Base-by-base conservation (phyloP, 2,113 vertebrate species). In the Todiramphus saurophagus region DNA sequence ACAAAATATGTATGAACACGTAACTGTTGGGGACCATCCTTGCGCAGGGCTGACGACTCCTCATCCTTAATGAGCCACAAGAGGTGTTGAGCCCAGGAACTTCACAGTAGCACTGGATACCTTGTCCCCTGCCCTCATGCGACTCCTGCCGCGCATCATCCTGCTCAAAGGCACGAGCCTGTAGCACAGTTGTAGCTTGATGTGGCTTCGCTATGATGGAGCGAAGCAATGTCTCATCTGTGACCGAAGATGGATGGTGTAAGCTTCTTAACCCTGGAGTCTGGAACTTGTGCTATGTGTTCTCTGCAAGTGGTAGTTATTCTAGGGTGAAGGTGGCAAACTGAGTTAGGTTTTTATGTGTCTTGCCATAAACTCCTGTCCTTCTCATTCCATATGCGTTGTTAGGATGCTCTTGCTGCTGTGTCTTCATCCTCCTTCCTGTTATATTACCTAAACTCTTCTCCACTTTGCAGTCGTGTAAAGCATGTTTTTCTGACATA, bases 321-420 rank as follows among this genome's bases (percentile, higher is more conserved):
- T 83, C 7, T 11, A 59, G 46, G 23, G 11, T 30, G 62, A 68
- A 73, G 24, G 5, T 63, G 46, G 27, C 18, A 64, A 66, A 48
- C 6, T 43, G 46, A 53, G 16, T 80, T 53, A 39, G 20, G 13
- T 11, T 85, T 81, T 84, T 46, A 4, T 23, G 39, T 70, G 11
- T 67, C 33, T 68, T 72, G 39, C 11, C 8, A 4, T 82, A 46
- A 82, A 55, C 7, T 7, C 18, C 14, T 20, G 5, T 46, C 28
- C 3, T 56, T 7, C 39, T 59, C 3, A 0, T 9, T 90, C 31
- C 6, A 0, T 1, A 5, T 35, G 17, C 2, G 0, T 5, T 31
- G 48, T 39, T 35, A 63, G 27, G 17, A 35, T 9, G 11, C 2
- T 68, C 27, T 48, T 43, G 5, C n/a, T 69, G n/a, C 15, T 7